Evolutionary conservation across 2,113 vertebrate species (phyloP), one percentile per base, ranked within the genome.

Genomic region (Chionis minor): DNA sequence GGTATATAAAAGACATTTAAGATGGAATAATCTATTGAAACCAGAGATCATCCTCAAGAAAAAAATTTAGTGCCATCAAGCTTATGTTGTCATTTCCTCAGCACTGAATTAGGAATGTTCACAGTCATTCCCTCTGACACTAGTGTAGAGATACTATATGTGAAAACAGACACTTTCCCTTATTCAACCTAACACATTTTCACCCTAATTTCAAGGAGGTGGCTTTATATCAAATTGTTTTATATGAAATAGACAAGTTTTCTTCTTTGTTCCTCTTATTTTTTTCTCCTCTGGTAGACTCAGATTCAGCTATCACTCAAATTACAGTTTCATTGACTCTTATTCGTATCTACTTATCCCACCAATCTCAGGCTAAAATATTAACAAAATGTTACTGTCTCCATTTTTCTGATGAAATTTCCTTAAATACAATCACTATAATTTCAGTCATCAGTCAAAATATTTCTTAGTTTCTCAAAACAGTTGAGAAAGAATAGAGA

Each of bases 301-400:
- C 14, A 61, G 28, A 58, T 49, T 82, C 45, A 74, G 27, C n/a
- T 59, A 14, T 22, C 66, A 15, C 8, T 69, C 22, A 88, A 51
- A 61, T 78, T 58, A 38, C 38, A 33, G 21, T 66, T 79, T 82
- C 11, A 52, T 22, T 74, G 51, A 40, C 35, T 44, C 12, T 77
- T 5, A 23, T 15, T 55, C 6, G 2, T 70, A 62, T 8, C 30
- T 28, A 78, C 14, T 66, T 65, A 56, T 1, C 6, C 8, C 0
- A 1, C 7, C 5, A 20, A 61, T 42, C 30, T 70, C 30, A 71
- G 23, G 8, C 23, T 67, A 74, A 85, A 65, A 66, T 70, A 65
- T 11, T 61, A 66, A 12, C 5, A 59, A 49, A 62, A 63, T 26
- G 5, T 56, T 56, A 58, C 21, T 56, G 27, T 58, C 4, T 86